Percentiles rank a stretch among this genome's conserved stretches.
Conservation (phyloP, 2,113 vertebrate genomes). For the Larimichthys crocea region DNA sequence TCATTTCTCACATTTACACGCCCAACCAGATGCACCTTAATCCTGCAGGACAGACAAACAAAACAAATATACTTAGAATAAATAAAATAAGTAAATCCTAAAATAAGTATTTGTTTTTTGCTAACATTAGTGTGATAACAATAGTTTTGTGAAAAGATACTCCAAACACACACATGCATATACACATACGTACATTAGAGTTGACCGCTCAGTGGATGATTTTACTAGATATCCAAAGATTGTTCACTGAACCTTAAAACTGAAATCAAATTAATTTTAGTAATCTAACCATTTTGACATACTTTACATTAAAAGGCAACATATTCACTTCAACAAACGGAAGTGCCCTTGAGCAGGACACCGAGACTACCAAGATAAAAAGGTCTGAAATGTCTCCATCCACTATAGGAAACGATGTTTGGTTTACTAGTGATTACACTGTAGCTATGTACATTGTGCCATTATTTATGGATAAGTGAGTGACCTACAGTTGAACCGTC, state of each 20-base stretch:
- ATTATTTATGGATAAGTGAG: not conserved
- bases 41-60: not conserved
- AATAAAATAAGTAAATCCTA: not conserved
- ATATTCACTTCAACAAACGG: not conserved
- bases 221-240: not conserved
- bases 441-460: not conserved
- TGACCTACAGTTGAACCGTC: conserved; percentile 3
- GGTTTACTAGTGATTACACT: not conserved
- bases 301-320: not conserved
- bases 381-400: not conserved
- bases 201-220: not conserved
- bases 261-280: too few species aligned
- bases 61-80: not conserved
- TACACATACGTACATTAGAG: not conserved
- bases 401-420: not conserved
- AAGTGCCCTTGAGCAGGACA: not conserved
- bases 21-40: not conserved
- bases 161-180: not conserved
- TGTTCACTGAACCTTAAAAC: not conserved
- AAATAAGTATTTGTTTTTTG: not conserved
- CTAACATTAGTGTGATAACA: not conserved
- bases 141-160: not conserved
- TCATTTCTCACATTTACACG: not conserved
- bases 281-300: not conserved
- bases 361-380: not conserved